These are phyloP conservation scores for Felis chaus DNA, from an alignment of 2,113 vertebrate genomes.

Conservation along the genomic window DNA sequence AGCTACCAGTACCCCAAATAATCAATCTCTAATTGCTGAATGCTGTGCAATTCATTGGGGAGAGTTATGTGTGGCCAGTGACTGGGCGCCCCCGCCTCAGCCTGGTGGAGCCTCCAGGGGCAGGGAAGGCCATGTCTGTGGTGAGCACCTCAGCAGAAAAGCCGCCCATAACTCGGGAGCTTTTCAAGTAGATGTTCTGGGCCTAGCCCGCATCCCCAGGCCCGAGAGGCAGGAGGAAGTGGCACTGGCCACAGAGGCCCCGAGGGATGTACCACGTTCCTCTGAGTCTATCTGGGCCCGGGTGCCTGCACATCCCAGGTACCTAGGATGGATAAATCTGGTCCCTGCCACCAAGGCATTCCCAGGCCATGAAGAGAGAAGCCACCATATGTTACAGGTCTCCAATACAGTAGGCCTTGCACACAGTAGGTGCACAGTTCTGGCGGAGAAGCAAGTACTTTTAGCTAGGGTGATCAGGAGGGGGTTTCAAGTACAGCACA, in stretches of 20 bases:
- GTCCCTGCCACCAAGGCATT: neutral
- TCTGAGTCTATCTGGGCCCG: neutral
- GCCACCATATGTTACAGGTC: neutral
- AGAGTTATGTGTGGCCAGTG: slow-evolving; percentile 50
- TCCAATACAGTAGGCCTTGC: neutral
- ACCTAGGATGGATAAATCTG: neutral
- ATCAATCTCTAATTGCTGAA: slow-evolving; percentile 65
- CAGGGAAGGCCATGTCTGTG: neutral
- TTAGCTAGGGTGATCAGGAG: neutral
- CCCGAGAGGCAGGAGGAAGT: neutral
- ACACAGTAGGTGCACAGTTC: neutral
- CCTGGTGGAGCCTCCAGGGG: neutral
- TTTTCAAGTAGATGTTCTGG: neutral
- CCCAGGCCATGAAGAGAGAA: neutral
- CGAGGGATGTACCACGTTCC: neutral
- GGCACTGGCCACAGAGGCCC: neutral
- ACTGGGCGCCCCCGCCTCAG: neutral
- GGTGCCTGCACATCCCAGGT: neutral
- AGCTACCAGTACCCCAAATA: slow-evolving; percentile 66
- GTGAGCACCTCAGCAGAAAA: slow-evolving; percentile 26
- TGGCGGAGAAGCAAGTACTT: neutral
- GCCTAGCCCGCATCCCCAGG: neutral
- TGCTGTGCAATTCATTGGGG: slow-evolving; percentile 48
- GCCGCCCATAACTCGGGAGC: neutral
- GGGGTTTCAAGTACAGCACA: neutral